Evolutionary conservation across 2,797 vertebrate genomes (phyloP), one percentile per base, ranked within the genome.

Genomic region (Hafferia zeledoni): DNA sequence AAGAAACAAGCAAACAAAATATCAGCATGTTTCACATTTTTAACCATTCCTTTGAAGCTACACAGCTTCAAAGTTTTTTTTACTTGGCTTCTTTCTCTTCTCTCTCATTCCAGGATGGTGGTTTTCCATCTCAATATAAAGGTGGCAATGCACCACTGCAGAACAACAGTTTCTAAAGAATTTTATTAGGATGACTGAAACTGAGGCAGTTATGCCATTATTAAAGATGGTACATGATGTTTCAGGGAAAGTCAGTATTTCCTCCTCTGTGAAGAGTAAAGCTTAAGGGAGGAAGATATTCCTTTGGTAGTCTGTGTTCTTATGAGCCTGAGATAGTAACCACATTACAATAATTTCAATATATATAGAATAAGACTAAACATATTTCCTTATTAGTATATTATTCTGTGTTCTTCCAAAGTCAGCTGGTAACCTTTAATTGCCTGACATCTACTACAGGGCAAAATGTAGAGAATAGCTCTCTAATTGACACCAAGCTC

Each of bases 351-450:
- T 82, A 96, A 95, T 89, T 81, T 96, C 70, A 96, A 96, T 97
- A 96, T 97, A 94, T 90, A 93, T 44, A 89, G 74, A 96, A 91
- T 90, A 94, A 70, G 13, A 91, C 71, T 95, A 97, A 97, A 95
- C 79, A 72, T 43, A 83, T 87, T 89, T 92, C 81, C 57, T 25
- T 92, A 41, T 92, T 85, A 86, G 20, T 75, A 90, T 90, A 80
- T 94, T 85, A 79, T 78, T 97, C 30, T 89, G 53, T 86, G 87
- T 95, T 91, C 41, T 84, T 78, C 44, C 78, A 87, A 81, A 95
- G 44, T 33, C 59, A 93, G 35, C 86, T 94, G 55, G 69, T 96
- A 97, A 95, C 68, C 46, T 97, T 97, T 97, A 43, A 94, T 64
- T 97, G 44, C 30, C 47, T 93, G 90, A 94, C 71, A 93, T 37